Base-by-base conservation (phyloP, 53 echinoderm and acorn worm species). In the Echinometra lucunter region DNA sequence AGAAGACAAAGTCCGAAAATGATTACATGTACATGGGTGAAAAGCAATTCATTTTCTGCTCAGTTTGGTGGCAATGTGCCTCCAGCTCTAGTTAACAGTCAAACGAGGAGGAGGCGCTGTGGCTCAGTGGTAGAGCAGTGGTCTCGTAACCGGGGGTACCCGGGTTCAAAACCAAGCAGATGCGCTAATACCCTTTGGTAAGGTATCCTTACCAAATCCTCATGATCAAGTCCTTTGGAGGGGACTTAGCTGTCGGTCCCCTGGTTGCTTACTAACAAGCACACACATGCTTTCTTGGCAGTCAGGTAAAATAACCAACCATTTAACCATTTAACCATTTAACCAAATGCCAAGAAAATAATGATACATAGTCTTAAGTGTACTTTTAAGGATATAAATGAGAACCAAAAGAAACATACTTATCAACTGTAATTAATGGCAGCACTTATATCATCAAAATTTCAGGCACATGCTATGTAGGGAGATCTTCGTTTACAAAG, bases 401-500 rank as follows among this genome's bases (percentile, higher is more conserved):
- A 10, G 35, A 16, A 2, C 38, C 4, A 3, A 38, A 38, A 78
- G 38, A 78, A 19, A 42, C 21, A 42, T 38, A 21, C 63, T 40
- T 21, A 78, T 38, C 78, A 38, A 78, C 38, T 40, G 2, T 1
- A 28, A 49, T 45, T 49, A 49, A 45, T 16, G 47, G 85, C 85
- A 85, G 85, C 85, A 85, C 85, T 85, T 85, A 23, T 25, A 13
- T 85, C 49, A 13, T 85, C 47, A 85, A 85, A 1, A 85, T 28
- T 85, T 49, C 85, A 85, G 85, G 85, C 85, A 85, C 85, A 85
- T 85, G 25, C 16, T 83, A 11, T 45, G 47, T 10, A n/a, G n/a
- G n/a, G 85, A 49, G 49, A 85, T 30, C 85, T 85, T n/a, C 1
- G 28, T n/a, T 85, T 45, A n/a, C 12, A 15, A 49, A 85, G 85